Percentiles rank a stretch among this genome's conserved stretches.
Evolutionary conservation across 53 echinoderm and acorn worm genomes (phyloP).

Genomic region (Glandiceps talaboti): DNA sequence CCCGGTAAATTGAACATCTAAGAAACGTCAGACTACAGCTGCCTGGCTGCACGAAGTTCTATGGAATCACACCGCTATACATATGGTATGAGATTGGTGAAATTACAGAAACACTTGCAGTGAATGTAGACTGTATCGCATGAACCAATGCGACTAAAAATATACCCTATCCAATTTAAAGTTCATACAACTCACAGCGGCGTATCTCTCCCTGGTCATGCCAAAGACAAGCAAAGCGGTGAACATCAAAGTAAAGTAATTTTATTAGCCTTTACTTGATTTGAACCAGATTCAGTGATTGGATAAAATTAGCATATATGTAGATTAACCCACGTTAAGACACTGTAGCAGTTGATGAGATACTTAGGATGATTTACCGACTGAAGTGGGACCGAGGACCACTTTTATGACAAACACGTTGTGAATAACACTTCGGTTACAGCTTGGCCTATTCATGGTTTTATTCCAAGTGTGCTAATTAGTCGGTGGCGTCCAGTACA

Average conservation of each 20-base stretch:
- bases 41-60: too few species aligned
- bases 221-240: slow-evolving; percentile 24
- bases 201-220: slow-evolving; percentile 24
- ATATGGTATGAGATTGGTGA: background rate
- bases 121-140: background rate
- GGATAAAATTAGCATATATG: background rate
- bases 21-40: too few species aligned
- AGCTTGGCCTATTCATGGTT: background rate
- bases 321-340: background rate
- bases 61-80: background rate
- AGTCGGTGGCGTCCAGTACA: background rate
- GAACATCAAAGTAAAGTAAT: slow-evolving; percentile 31
- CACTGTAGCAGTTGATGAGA: background rate
- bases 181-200: slow-evolving; percentile 58
- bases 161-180: slow-evolving; percentile 44
- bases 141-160: background rate
- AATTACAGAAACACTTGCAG: background rate
- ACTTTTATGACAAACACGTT: too few species aligned
- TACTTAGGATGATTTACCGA: too few species aligned
- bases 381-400: too few species aligned
- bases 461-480: background rate
- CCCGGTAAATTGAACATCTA: too few species aligned
- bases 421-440: too few species aligned
- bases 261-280: background rate
- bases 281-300: background rate